Evolutionary conservation across 2,113 vertebrate genomes (phyloP).

Genomic region (Sturnus vulgaris): DNA sequence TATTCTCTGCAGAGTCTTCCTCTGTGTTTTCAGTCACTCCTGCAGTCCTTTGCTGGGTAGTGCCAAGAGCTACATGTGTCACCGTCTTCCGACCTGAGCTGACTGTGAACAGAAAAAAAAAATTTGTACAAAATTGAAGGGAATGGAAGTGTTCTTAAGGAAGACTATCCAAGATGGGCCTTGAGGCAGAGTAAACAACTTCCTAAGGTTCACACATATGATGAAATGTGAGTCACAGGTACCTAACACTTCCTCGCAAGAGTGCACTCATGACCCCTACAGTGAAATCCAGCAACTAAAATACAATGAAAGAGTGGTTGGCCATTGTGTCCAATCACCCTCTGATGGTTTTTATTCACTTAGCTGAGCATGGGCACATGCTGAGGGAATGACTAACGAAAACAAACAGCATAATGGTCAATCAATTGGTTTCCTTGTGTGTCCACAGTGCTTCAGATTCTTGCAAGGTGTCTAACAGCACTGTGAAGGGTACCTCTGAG

Average conservation of each 20-base stretch:
- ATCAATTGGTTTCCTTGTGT: accelerated
- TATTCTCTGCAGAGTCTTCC: constrained; percentile 38
- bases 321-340: not conserved
- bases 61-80: constrained; percentile 58
- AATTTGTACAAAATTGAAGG: not conserved
- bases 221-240: not conserved
- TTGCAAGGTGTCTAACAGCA: not conserved
- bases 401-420: not conserved
- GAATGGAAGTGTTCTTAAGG: not conserved
- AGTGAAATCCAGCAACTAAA: not conserved
- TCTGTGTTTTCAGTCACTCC: constrained; percentile 28
- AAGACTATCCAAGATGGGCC: not conserved
- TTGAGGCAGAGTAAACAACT: not conserved
- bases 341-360: not conserved
- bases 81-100: constrained; percentile 76
- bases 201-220: not conserved
- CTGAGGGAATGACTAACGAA: not conserved
- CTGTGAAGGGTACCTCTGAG: not conserved
- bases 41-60: constrained; percentile 31
- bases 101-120: constrained; percentile 70
- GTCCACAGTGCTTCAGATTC: not conserved
- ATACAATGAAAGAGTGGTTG: not conserved
- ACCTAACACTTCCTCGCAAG: accelerated
- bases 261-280: not conserved
- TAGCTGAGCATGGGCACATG: not conserved